Percentiles rank a stretch among this genome's conserved stretches.
Evolutionary conservation across 2,888 invertebrate species (phyloP).

Genomic region (Amiota communis): DNA sequence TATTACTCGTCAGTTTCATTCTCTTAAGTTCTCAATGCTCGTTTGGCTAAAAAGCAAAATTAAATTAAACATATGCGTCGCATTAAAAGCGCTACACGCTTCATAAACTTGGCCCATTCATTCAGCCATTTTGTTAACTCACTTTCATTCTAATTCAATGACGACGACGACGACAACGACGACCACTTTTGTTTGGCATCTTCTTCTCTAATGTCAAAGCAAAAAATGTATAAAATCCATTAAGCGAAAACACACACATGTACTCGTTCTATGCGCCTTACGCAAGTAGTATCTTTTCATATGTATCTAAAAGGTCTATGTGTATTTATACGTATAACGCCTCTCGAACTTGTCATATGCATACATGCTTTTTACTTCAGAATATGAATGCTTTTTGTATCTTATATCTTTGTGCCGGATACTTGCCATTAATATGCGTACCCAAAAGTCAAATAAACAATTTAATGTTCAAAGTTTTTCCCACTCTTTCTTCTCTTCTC

Average conservation of each 20-base stretch:
- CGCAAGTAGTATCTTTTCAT: slow-evolving; percentile 35
- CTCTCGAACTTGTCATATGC: slow-evolving; percentile 24
- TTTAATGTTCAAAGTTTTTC: slow-evolving; percentile 60
- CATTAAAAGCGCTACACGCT: slow-evolving; percentile 24
- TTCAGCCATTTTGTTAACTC: not conserved
- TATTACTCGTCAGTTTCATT: not conserved
- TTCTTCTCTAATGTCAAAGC: slow-evolving; percentile 20
- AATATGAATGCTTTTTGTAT: slow-evolving; percentile 35
- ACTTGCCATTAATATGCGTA: slow-evolving; percentile 27
- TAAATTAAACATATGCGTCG: slow-evolving; percentile 26
- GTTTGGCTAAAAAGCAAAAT: slow-evolving; percentile 24
- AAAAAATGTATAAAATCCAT: slow-evolving; percentile 27
- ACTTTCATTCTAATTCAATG: not conserved
- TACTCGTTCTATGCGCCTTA: not conserved
- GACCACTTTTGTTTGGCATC: slow-evolving; percentile 12
- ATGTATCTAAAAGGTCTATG: not conserved
- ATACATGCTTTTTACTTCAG: slow-evolving; percentile 34
- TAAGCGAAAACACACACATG: not conserved
- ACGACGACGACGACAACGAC: not conserved
- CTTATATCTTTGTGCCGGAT: slow-evolving; percentile 16
- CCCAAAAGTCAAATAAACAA: slow-evolving; percentile 60
- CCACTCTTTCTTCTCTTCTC: slow-evolving; percentile 30
- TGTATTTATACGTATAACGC: not conserved
- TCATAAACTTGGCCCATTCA: slow-evolving; percentile 20
- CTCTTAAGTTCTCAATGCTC: not conserved